phyloP scores from a whole-genome alignment of 2,888 invertebrate genomes.

The Helicoverpa assulta region DNA sequence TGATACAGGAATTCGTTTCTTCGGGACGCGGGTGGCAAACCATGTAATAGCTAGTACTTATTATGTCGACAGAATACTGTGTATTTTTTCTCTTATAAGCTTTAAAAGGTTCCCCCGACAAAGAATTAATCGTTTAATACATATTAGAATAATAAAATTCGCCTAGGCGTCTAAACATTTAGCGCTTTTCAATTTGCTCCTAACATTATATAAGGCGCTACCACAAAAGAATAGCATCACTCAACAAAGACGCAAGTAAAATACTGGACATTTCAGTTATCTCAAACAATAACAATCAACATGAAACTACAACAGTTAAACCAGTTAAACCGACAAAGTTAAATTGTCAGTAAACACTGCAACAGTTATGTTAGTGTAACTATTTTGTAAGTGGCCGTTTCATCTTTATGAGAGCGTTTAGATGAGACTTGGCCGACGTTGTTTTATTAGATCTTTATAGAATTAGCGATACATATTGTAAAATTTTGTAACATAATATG shows the following conservation, averaged over 20 bases:
- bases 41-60: no score
- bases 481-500: no score
- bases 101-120: no score
- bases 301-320: slow-evolving; percentile 56
- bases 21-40: no score
- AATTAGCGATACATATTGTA: no score
- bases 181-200: not conserved
- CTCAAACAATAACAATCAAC: slow-evolving; percentile 58
- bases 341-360: slow-evolving; percentile 63
- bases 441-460: not conserved
- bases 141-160: no score
- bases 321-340: slow-evolving; percentile 64
- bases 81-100: no score
- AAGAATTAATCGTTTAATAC: no score
- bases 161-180: no score
- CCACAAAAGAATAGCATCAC: slow-evolving; percentile 11
- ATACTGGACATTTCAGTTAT: slow-evolving; percentile 55
- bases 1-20: no score
- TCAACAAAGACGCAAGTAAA: slow-evolving; percentile 33
- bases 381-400: slow-evolving; percentile 54
- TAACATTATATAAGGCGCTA: not conserved
- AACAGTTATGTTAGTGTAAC: slow-evolving; percentile 37
- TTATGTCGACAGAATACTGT: no score
- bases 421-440: slow-evolving; percentile 4
- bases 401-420: slow-evolving; percentile 27